Evolutionary conservation across 2,797 vertebrate genomes (phyloP).

Genomic region (Mus spretus): DNA sequence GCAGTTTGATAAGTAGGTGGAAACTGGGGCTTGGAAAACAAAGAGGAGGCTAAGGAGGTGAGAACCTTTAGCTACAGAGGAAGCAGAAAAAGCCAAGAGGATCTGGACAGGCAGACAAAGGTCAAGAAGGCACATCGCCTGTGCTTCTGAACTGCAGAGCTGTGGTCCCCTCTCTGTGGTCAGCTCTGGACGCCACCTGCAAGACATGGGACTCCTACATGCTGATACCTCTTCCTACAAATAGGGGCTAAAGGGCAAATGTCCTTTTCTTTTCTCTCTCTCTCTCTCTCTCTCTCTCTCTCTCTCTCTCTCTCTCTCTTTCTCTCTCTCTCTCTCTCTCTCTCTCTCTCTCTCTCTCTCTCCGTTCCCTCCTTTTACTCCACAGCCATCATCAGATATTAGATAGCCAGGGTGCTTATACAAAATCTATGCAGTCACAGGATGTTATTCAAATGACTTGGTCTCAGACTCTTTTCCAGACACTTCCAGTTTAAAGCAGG

Average conservation of each 20-base stretch:
- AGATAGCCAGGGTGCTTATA: neutral
- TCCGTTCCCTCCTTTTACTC: neutral
- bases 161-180: neutral
- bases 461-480: constrained; percentile 20
- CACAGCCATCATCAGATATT: neutral
- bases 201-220: too few relatives aligned
- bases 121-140: neutral
- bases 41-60: neutral
- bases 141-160: neutral
- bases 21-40: neutral
- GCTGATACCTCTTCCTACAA: neutral
- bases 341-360: neutral
- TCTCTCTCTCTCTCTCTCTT: neutral
- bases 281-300: neutral
- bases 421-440: constrained; percentile 10
- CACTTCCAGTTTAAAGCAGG: constrained; percentile 22
- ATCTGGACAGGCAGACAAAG: neutral
- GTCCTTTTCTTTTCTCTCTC: neutral
- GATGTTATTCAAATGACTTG: constrained; percentile 46
- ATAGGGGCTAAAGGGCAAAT: neutral
- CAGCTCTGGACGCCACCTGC: too few relatives aligned
- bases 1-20: neutral
- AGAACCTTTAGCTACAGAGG: neutral
- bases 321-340: neutral
- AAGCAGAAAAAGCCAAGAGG: neutral